These are phyloP conservation scores for Porites cylindrica DNA, from an alignment of 92 coral and sea anemone genomes.

Conservation along the genomic window DNA sequence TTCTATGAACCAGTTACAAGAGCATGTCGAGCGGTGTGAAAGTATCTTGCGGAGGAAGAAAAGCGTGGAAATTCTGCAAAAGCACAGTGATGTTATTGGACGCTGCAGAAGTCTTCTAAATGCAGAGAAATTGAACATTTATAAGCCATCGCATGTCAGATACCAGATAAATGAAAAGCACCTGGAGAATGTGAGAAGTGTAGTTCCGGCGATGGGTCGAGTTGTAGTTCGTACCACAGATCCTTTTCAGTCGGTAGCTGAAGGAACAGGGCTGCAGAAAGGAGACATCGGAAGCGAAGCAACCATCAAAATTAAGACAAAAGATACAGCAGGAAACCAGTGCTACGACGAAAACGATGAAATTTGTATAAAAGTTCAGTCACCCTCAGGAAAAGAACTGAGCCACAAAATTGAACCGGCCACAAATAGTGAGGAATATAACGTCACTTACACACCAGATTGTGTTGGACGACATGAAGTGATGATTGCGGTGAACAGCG, in stretches of 20 bases:
- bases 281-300: constrained; percentile 36
- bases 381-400: constrained; percentile 20
- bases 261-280: constrained; percentile 52
- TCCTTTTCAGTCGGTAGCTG: constrained; percentile 38
- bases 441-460: neutral
- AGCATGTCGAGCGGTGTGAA: neutral
- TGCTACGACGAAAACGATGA: constrained; percentile 52
- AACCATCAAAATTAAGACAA: constrained; percentile 44
- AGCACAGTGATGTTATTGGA: neutral
- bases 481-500: constrained; percentile 36
- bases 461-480: constrained; percentile 49
- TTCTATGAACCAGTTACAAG: neutral
- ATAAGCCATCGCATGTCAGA: constrained; percentile 5
- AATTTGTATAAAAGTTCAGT: constrained; percentile 35
- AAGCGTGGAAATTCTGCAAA: constrained; percentile 15
- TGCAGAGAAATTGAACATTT: neutral
- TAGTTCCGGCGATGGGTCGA: constrained; percentile 21
- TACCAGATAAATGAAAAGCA: constrained; percentile 1
- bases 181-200: neutral
- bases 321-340: constrained; percentile 53
- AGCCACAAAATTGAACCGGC: neutral
- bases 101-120: constrained; percentile 1
- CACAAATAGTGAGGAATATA: too few relatives aligned
- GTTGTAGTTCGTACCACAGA: constrained; percentile 58
- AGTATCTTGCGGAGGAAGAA: constrained; percentile 3